phyloP scores from a whole-genome alignment of 2,113 vertebrate genomes.

The Gymnarchus niloticus region DNA sequence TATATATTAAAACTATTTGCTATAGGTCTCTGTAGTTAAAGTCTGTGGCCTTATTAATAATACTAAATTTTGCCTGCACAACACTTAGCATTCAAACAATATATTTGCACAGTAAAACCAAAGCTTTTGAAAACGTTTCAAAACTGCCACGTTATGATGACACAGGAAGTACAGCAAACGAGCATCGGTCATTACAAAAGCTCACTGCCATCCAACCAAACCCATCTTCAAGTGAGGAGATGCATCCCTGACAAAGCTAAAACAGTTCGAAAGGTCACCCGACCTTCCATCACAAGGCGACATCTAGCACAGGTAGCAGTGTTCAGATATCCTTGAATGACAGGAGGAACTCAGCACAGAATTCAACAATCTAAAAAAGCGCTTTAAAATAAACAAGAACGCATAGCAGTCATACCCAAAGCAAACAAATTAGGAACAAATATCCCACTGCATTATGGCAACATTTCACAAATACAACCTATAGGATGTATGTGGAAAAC shows the following conservation, averaged over 20 bases:
- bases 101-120: not conserved
- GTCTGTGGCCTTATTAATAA: not conserved
- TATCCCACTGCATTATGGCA: not conserved
- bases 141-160: not conserved
- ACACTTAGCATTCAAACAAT: not conserved
- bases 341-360: not conserved
- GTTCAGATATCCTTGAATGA: not conserved
- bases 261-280: not conserved
- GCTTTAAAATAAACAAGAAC: not conserved
- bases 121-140: not conserved
- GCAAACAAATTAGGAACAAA: not conserved
- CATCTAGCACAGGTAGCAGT: not conserved
- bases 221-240: not conserved
- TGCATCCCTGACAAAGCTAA: not conserved
- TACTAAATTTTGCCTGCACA: not conserved
- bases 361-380: not conserved
- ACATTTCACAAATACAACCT: not conserved
- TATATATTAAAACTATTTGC: conserved; percentile 5
- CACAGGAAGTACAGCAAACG: not conserved
- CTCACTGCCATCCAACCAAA: not conserved
- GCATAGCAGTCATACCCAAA: not conserved
- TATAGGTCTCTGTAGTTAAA: not conserved
- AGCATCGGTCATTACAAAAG: not conserved
- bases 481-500: not conserved
- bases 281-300: not conserved